Conservation (phyloP, 2,888 invertebrate species). For the Glaucopsyche alexis region DNA sequence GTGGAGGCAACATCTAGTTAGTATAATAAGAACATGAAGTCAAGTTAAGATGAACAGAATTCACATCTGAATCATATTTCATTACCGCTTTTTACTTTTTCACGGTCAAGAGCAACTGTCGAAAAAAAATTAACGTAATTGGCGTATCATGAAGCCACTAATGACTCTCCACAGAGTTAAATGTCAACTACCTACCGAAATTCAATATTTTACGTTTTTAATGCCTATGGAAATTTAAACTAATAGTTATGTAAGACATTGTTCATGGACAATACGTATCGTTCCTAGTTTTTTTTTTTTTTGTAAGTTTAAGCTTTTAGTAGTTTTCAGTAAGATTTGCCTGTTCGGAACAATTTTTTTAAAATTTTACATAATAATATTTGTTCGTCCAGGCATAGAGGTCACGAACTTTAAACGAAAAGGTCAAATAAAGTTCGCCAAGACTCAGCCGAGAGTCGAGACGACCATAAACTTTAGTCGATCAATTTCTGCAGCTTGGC, state of each 20-base stretch:
- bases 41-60: conserved; percentile 10
- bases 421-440: neutral
- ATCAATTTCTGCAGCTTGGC: neutral
- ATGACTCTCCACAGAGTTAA: neutral
- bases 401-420: conserved; percentile 6
- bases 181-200: neutral
- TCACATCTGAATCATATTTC: neutral
- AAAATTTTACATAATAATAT: neutral
- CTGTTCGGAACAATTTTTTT: neutral
- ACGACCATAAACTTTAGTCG: neutral
- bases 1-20: too few species aligned
- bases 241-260: neutral
- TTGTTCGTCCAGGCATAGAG: neutral
- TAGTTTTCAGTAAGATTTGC: too few species aligned
- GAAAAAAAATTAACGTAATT: conserved; percentile 31
- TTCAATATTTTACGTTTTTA: neutral
- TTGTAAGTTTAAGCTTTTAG: neutral
- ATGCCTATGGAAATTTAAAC: neutral
- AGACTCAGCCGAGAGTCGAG: neutral
- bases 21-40: neutral
- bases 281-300: neutral
- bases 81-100: conserved; percentile 30
- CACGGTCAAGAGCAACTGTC: conserved; percentile 36
- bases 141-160: conserved; percentile 16
- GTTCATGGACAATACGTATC: neutral